These are phyloP conservation scores for Taxidea taxus DNA, from an alignment of 2,113 vertebrate genomes.

Conservation along the genomic window DNA sequence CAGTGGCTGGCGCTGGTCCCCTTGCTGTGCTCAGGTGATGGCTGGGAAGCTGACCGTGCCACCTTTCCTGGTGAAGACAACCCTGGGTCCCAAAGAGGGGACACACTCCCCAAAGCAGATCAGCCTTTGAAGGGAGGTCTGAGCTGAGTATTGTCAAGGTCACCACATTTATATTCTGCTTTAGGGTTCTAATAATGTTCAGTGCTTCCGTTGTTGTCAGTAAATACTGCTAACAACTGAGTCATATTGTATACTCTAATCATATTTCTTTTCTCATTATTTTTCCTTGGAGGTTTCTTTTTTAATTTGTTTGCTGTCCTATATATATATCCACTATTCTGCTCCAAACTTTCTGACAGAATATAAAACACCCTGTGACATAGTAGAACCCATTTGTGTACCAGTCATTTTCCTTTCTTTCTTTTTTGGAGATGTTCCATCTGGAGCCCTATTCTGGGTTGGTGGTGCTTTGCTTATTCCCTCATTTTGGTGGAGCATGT, in stretches of 20 bases:
- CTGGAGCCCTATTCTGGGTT: background rate
- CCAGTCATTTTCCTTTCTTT: background rate
- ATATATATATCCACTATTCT: background rate
- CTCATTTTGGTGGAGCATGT: background rate
- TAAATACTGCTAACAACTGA: background rate
- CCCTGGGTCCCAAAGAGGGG: background rate
- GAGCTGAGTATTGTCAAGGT: background rate
- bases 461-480: background rate
- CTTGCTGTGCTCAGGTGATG: background rate
- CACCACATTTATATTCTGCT: too few species aligned
- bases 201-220: background rate
- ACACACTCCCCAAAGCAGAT: background rate
- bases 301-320: background rate
- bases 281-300: background rate
- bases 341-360: background rate
- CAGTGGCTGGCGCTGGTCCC: fast-evolving
- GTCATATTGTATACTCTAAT: background rate
- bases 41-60: too few species aligned
- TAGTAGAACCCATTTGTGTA: background rate
- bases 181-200: background rate
- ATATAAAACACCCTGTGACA: background rate
- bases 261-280: background rate
- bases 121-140: background rate
- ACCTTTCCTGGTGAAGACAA: background rate
- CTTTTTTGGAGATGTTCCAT: background rate